Evolutionary conservation across 2,888 invertebrate genomes (phyloP).

Genomic region (Tipula helvola): DNA sequence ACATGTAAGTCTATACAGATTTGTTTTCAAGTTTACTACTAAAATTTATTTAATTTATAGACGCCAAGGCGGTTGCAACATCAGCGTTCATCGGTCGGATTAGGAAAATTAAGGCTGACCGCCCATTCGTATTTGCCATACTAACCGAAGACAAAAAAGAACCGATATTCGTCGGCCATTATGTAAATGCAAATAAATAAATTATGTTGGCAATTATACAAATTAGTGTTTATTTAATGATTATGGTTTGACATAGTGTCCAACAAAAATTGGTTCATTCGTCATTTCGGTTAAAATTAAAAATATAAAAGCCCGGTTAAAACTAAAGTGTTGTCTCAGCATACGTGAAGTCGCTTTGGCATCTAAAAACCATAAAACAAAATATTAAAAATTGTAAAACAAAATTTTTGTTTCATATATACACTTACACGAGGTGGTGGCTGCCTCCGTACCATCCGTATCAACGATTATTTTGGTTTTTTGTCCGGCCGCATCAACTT

Average conservation of each 20-base stretch:
- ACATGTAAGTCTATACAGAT: not conserved
- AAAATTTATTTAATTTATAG: not conserved
- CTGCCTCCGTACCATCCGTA: not conserved
- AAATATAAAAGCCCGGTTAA: not conserved
- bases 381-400: no score
- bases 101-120: not conserved
- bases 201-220: not conserved
- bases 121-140: not conserved
- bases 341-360: not conserved
- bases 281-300: not conserved
- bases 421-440: not conserved
- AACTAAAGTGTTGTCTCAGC: not conserved
- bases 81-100: not conserved
- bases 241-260: not conserved
- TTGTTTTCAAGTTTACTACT: not conserved
- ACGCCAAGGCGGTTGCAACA: not conserved
- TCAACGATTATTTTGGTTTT: not conserved
- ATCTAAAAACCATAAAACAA: not conserved
- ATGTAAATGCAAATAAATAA: slow-evolving; percentile 5
- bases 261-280: not conserved
- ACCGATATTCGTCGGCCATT: not conserved
- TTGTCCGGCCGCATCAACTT: not conserved
- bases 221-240: not conserved
- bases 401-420: not conserved
- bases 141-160: not conserved